These are phyloP conservation scores for Phocoena sinus DNA, from an alignment of 2,113 vertebrate species.

Conservation along the genomic window DNA sequence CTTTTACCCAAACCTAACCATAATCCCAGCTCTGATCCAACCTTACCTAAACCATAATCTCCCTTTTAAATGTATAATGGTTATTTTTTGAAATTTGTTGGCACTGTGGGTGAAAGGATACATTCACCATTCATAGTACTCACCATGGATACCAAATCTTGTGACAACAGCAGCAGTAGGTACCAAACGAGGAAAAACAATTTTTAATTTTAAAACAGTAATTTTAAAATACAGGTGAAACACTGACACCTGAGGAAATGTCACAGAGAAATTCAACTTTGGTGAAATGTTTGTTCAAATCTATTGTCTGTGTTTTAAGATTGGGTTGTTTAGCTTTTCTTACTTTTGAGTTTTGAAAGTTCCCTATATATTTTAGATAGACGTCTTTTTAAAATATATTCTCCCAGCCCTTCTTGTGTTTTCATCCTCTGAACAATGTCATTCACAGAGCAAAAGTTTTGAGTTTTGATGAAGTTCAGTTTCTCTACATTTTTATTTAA, in stretches of 20 bases:
- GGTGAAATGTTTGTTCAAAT: not conserved
- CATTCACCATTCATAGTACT: not conserved
- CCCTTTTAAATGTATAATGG: not conserved
- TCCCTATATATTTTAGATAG: not conserved
- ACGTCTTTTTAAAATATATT: not conserved
- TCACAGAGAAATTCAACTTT: not conserved
- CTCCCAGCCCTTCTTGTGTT: not conserved
- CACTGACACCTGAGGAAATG: not conserved
- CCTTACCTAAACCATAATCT: not conserved
- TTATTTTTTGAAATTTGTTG: not conserved
- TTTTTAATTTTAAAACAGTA: not conserved
- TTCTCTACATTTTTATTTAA: not conserved
- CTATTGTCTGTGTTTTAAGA: not conserved
- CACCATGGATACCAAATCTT: not conserved
- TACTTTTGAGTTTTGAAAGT: not conserved
- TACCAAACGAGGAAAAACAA: not conserved
- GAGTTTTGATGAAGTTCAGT: not conserved
- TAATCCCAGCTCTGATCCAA: not conserved
- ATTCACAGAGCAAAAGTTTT: not conserved
- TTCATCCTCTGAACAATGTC: not conserved
- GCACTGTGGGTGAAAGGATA: not conserved
- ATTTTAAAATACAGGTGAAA: not conserved
- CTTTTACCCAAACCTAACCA: not conserved
- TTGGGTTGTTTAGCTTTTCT: not conserved
- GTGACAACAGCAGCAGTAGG: not conserved